A percentile compares a stretch with the other conserved stretches of the same genome.
These are phyloP conservation scores for Trachelus troglodyta DNA, from an alignment of 2,888 invertebrate genomes.

Conservation along the genomic window DNA sequence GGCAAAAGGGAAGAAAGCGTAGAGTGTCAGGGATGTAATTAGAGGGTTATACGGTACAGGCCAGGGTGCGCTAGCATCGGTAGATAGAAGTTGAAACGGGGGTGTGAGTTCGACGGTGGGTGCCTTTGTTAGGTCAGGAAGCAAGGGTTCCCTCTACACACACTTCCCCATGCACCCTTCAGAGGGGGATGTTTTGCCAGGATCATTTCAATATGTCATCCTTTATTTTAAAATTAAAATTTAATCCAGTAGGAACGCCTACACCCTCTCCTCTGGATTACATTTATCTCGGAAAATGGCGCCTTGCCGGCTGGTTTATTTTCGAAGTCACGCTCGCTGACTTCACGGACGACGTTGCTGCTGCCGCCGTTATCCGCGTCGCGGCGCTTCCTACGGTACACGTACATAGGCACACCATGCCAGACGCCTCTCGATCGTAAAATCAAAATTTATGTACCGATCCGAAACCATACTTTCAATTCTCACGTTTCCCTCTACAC, in stretches of 20 bases:
- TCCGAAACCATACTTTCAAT: slow-evolving; percentile 35
- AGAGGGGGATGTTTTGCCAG: slow-evolving; percentile 46
- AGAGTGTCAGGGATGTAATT: slow-evolving; percentile 16
- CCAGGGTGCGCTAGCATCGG: slow-evolving; percentile 16
- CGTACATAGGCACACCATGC: slow-evolving; percentile 13
- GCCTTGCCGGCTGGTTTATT: slow-evolving; percentile 39
- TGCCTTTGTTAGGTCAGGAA: background rate
- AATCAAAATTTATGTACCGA: slow-evolving; percentile 36
- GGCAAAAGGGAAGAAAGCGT: slow-evolving; percentile 24
- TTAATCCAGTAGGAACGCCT: slow-evolving; percentile 54
- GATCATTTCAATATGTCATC: slow-evolving; percentile 61
- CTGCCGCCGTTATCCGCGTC: slow-evolving; percentile 14
- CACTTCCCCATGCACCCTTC: slow-evolving; percentile 8
- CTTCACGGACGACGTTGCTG: slow-evolving; percentile 24
- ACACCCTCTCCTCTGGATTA: slow-evolving; percentile 42
- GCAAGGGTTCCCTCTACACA: background rate
- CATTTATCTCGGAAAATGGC: slow-evolving; percentile 53
- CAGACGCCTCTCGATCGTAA: slow-evolving; percentile 28
- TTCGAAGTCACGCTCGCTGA: slow-evolving; percentile 29
- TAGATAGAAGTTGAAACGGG: slow-evolving; percentile 10
- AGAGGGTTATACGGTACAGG: slow-evolving; percentile 31
- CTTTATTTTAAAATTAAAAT: slow-evolving; percentile 65
- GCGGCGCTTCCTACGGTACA: background rate
- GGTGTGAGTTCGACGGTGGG: slow-evolving; percentile 25
- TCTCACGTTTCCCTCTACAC: slow-evolving; percentile 22